Conservation (phyloP, 2,113 vertebrate genomes). For the Phrynosoma blainvillii region DNA sequence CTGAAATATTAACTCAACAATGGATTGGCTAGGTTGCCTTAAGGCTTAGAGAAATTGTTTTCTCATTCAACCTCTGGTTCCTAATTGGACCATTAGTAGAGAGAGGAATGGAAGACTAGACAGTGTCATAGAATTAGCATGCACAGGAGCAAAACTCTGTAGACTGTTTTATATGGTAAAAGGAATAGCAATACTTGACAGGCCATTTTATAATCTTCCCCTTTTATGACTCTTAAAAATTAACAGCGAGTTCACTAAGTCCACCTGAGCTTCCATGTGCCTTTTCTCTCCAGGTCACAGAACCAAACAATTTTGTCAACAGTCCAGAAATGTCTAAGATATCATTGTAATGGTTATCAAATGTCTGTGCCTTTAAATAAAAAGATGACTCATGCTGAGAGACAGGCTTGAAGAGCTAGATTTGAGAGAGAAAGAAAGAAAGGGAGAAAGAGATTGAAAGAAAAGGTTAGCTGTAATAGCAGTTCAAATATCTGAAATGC, state of each 20-base stretch:
- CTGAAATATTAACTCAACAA: no score
- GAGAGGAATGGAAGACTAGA: background rate
- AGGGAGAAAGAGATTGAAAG: background rate
- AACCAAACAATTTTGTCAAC: slow-evolving; percentile 10
- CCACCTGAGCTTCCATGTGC: background rate
- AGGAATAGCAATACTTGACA: background rate
- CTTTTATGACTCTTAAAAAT: background rate
- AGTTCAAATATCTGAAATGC: slow-evolving; percentile 45
- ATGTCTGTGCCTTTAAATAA: background rate
- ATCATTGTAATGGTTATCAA: slow-evolving; percentile 17
- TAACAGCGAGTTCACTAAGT: background rate
- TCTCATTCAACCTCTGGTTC: background rate
- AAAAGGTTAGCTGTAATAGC: slow-evolving; percentile 30
- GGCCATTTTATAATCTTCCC: background rate
- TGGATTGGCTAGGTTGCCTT: background rate
- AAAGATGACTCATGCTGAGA: background rate
- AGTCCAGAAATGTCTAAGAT: background rate
- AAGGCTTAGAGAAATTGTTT: background rate
- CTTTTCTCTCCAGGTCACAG: background rate
- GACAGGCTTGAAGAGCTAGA: background rate
- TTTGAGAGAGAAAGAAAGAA: slow-evolving; percentile 1
- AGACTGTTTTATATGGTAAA: background rate
- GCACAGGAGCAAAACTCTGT: background rate
- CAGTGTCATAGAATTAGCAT: background rate
- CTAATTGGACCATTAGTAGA: background rate